Conservation (phyloP, 2,797 vertebrate genomes). For the Microctenopoma stevenorrisi region DNA sequence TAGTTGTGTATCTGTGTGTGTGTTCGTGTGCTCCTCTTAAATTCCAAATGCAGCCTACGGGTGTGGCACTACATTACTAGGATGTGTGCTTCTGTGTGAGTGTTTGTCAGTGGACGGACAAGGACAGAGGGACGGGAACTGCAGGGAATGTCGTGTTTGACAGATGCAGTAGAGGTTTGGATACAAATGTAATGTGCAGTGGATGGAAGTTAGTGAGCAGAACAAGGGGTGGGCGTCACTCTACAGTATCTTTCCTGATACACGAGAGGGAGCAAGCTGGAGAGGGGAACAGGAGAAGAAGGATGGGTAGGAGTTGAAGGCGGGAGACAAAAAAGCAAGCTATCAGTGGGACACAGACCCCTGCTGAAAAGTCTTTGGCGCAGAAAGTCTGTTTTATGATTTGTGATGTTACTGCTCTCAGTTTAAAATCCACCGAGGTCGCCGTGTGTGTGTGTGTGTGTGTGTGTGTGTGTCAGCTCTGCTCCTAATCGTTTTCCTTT, state of each 20-base stretch:
- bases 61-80: constrained; percentile 1
- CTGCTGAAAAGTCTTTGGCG: constrained; percentile 32
- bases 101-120: constrained; percentile 21
- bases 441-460: not conserved
- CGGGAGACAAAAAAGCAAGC: constrained; percentile 27
- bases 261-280: constrained; percentile 49
- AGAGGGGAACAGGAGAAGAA: constrained; percentile 8
- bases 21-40: not conserved
- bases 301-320: not conserved
- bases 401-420: constrained; percentile 32
- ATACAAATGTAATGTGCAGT: constrained; percentile 52
- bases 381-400: constrained; percentile 42
- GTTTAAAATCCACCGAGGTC: constrained; percentile 25
- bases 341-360: constrained; percentile 36
- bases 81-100: not conserved
- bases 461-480: not conserved
- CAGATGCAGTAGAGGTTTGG: constrained; percentile 56
- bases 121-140: constrained; percentile 40
- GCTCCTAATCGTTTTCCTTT: constrained; percentile 11
- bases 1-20: not conserved
- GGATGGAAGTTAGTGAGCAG: constrained; percentile 29
- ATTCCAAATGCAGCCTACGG: not conserved
- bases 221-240: constrained; percentile 42
- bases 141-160: constrained; percentile 40
- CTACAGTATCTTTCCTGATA: constrained; percentile 58